Percentiles rank a stretch among this genome's conserved stretches.
Evolutionary conservation across 2,113 vertebrate species (phyloP).

Genomic region (Australoheros scitulus): DNA sequence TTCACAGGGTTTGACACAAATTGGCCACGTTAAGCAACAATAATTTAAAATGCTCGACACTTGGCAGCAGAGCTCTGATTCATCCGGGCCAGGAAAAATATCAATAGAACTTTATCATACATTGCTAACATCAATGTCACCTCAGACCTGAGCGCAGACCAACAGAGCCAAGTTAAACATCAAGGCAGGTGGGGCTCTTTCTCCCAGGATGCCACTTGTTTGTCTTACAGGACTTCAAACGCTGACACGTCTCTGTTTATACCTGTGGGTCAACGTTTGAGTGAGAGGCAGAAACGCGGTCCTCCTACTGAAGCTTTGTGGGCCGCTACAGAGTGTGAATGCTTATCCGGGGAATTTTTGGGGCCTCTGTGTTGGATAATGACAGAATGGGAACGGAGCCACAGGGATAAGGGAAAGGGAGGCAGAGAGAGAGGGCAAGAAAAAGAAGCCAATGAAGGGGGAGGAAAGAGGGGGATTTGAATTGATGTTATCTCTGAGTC

Average conservation of each 20-base stretch:
- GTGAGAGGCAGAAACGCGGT: slow-evolving; percentile 38
- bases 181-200: slow-evolving; percentile 39
- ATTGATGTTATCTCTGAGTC: slow-evolving; percentile 65
- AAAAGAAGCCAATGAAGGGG: slow-evolving; percentile 45
- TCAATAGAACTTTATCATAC: slow-evolving; percentile 23
- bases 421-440: slow-evolving; percentile 25
- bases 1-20: not conserved
- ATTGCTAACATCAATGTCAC: slow-evolving; percentile 9
- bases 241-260: slow-evolving; percentile 64
- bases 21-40: not conserved
- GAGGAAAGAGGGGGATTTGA: slow-evolving; percentile 49
- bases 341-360: slow-evolving; percentile 64
- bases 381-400: slow-evolving; percentile 75
- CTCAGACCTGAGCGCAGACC: slow-evolving; percentile 20
- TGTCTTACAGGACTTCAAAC: slow-evolving; percentile 64
- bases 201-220: slow-evolving; percentile 64
- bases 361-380: slow-evolving; percentile 67
- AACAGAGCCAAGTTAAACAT: slow-evolving; percentile 55
- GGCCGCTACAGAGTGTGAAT: slow-evolving; percentile 57
- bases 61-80: not conserved
- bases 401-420: slow-evolving; percentile 59
- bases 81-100: slow-evolving; percentile 10
- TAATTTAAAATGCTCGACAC: slow-evolving; percentile 9
- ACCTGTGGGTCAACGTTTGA: slow-evolving; percentile 65
- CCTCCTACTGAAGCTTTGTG: slow-evolving; percentile 32